These are phyloP conservation scores for Campylorhamphus procurvoides DNA, from an alignment of 2,113 vertebrate genomes.

Conservation along the genomic window DNA sequence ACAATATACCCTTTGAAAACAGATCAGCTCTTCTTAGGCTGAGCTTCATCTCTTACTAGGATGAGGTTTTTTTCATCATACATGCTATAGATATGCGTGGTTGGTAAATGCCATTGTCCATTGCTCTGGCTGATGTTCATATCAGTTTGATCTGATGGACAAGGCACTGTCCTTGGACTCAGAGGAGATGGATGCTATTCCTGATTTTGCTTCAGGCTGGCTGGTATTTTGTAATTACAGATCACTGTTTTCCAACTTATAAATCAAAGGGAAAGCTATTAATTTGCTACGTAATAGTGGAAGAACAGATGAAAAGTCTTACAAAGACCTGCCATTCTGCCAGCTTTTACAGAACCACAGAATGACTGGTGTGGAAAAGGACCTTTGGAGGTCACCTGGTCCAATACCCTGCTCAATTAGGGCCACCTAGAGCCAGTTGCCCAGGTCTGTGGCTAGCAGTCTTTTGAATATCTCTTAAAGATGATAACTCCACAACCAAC, in stretches of 20 bases:
- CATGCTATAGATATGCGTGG: neutral
- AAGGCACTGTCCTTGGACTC: neutral
- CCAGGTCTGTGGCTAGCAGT: neutral
- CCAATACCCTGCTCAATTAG: fast-evolving
- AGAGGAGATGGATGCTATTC: neutral
- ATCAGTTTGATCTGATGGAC: neutral
- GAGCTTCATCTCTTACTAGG: neutral
- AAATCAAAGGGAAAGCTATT: neutral
- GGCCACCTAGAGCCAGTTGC: neutral
- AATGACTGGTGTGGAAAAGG: neutral
- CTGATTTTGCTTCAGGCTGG: neutral
- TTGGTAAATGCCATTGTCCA: neutral
- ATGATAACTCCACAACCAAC: neutral
- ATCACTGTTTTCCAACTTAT: neutral
- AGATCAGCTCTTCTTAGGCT: neutral
- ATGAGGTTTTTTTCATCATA: neutral
- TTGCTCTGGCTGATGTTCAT: neutral
- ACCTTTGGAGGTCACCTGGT: neutral
- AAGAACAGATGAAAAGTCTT: neutral
- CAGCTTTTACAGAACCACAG: neutral
- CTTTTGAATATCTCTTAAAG: neutral
- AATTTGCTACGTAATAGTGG: neutral
- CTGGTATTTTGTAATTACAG: neutral
- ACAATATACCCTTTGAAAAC: neutral
- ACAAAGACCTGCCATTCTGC: neutral